A percentile compares a stretch with the other conserved stretches of the same genome.
Conservation (phyloP, 2,797 vertebrate species). For the Ceryle rudis region DNA sequence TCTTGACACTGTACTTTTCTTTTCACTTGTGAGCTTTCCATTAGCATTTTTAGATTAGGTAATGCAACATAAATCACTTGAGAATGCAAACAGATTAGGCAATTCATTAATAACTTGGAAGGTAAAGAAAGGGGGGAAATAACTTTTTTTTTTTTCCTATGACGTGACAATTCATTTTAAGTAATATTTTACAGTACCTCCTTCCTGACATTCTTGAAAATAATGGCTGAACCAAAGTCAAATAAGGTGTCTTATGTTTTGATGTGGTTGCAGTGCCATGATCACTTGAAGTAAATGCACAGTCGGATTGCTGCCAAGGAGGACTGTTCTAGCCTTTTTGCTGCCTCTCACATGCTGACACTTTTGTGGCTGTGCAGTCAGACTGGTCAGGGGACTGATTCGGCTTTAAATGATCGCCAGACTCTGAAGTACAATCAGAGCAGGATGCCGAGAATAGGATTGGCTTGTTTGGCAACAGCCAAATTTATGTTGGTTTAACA, state of each 20-base stretch:
- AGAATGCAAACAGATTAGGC: background rate
- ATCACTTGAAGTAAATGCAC: background rate
- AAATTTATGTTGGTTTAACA: background rate
- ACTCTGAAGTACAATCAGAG: background rate
- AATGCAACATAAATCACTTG: background rate
- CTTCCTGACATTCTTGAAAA: background rate
- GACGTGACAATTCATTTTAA: background rate
- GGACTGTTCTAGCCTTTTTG: background rate
- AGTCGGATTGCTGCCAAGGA: background rate
- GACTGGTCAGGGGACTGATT: background rate
- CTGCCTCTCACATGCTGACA: background rate
- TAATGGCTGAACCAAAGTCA: background rate
- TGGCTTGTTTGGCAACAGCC: background rate
- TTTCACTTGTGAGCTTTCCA: background rate
- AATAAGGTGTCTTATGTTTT: background rate
- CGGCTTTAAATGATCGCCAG: background rate
- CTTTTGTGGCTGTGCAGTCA: background rate
- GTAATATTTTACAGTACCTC: background rate
- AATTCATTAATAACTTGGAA: background rate
- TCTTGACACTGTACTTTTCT: background rate
- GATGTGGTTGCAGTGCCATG: background rate
- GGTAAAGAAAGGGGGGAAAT: background rate
- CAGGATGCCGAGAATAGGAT: background rate
- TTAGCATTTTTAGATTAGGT: background rate
- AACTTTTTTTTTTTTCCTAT: background rate